These are phyloP conservation scores for Chondrilla cf. caribensis DNA, from an alignment of 37 sponge, comb jelly and placozoan species.

Conservation along the genomic window DNA sequence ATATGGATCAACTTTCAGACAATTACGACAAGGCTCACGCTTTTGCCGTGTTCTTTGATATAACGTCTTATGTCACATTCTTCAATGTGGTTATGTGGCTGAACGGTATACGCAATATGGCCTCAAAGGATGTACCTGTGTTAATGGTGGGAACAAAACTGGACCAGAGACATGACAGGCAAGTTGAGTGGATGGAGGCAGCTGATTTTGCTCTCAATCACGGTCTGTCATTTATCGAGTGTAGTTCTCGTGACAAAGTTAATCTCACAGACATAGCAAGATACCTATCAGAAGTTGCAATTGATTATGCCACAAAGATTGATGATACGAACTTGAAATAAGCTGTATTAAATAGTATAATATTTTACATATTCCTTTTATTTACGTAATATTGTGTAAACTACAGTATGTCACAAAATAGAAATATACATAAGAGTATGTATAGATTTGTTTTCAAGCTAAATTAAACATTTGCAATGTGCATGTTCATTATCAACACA, in stretches of 20 bases:
- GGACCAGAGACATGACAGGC: neutral
- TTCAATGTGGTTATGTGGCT: neutral
- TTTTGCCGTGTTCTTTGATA: constrained; percentile 4
- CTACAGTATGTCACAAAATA: no score
- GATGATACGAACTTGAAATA: no score
- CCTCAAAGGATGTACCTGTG: neutral
- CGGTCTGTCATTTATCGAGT: neutral
- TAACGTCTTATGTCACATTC: neutral
- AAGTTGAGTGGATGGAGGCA: neutral
- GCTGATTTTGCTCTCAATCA: neutral
- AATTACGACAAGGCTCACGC: neutral
- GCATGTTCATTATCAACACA: no score
- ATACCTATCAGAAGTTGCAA: neutral
- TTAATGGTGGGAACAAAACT: neutral
- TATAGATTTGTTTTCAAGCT: no score
- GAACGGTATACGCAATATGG: neutral
- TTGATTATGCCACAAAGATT: no score
- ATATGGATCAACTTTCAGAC: neutral
- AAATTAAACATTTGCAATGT: no score
- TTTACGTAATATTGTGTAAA: no score
- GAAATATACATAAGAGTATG: no score
- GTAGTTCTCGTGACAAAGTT: neutral
- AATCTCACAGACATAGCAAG: neutral
- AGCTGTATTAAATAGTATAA: no score
- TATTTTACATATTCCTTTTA: no score